phyloP scores from a whole-genome alignment of 2,797 vertebrate genomes.

The Cynopterus sphinx region DNA sequence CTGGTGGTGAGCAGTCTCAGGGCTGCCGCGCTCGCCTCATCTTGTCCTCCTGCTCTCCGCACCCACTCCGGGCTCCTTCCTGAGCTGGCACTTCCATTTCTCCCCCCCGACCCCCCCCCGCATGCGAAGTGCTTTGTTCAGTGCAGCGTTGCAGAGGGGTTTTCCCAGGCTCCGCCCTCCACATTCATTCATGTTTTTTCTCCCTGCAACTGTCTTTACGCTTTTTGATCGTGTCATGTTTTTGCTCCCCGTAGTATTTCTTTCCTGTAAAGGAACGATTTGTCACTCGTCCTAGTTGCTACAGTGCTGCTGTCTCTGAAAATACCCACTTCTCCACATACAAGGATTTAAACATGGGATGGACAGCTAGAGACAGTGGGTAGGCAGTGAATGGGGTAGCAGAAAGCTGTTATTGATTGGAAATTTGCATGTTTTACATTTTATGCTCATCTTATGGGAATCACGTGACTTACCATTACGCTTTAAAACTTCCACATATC shows the following conservation, averaged over 20 bases:
- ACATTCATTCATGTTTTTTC: slow-evolving; percentile 87
- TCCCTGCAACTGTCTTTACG: slow-evolving; percentile 79
- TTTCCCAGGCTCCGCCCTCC: slow-evolving; percentile 97
- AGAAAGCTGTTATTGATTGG: slow-evolving; percentile 16
- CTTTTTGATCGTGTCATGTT: slow-evolving; percentile 78
- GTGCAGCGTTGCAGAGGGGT: slow-evolving; percentile 93
- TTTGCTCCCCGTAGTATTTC: slow-evolving; percentile 69
- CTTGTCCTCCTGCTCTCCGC: slow-evolving; percentile 26
- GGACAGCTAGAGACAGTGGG: slow-evolving; percentile 60
- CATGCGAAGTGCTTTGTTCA: slow-evolving; percentile 86
- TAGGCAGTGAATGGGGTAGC: slow-evolving; percentile 14
- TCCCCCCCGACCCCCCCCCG: slow-evolving; percentile 73
- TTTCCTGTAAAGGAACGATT: slow-evolving; percentile 33
- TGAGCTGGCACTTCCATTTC: slow-evolving; percentile 74
- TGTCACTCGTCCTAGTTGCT: slow-evolving; percentile 22
- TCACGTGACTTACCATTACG: slow-evolving; percentile 58
- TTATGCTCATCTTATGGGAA: not conserved
- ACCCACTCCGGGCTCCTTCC: slow-evolving; percentile 74
- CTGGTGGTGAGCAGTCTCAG: slow-evolving; percentile 54
- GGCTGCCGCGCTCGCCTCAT: slow-evolving; percentile 47
- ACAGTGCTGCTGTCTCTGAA: slow-evolving; percentile 48
- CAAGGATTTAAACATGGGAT: slow-evolving; percentile 55
- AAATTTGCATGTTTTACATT: slow-evolving; percentile 60
- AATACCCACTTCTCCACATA: not conserved
- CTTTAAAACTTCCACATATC: slow-evolving; percentile 66